Evolutionary conservation across 2,888 invertebrate species (phyloP), one percentile per base, ranked within the genome.

Genomic region (Taphrorychus bicolor): DNA sequence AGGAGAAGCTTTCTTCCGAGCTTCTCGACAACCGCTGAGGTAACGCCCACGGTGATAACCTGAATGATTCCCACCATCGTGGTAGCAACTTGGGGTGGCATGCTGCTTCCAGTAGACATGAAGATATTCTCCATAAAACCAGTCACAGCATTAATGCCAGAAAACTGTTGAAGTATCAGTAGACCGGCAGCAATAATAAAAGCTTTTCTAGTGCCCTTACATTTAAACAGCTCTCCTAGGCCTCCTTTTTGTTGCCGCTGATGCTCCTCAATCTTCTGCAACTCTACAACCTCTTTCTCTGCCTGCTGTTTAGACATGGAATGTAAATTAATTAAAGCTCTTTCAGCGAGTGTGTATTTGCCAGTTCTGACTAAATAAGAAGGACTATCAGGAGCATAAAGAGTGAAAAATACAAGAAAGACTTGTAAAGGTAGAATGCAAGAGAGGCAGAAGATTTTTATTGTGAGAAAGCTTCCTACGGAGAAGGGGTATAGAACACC

Each of bases 131-230:
- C 87, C 2, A 91, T 88, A 78, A 91, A 92, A 81, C 92, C 91
- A 73, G 92, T 89, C 69, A 93, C 90, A 0, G 91, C 91, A 81
- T 92, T 91, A 73, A 92, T 87, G 68, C 93, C 93, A 62, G 90
- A 89, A 77, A 91, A 87, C 79, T 93, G 92, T 76, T 93, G 92
- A 81, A 92, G 91, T 77, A 92, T 87, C 90, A 95, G 92, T 70
- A 93, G 86, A 21, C 91, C 87, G 41, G 91, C 83, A 2, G 88
- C 87, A 62, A 91, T 89, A 56, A 89, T 80, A 65, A 94, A 84
- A 0, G 92, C 94, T 60, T 64, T 74, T 32, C 73, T 62, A 14
- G 69, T 60, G 42, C 59, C 56, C 18, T 24, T 59, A n/a, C 40
- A 57, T 60, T 49, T 69, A 42, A 73, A 68, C 14, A 74, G 17